These are phyloP conservation scores for Trachelus tabidus DNA, from an alignment of 2,888 invertebrate species.

Conservation along the genomic window DNA sequence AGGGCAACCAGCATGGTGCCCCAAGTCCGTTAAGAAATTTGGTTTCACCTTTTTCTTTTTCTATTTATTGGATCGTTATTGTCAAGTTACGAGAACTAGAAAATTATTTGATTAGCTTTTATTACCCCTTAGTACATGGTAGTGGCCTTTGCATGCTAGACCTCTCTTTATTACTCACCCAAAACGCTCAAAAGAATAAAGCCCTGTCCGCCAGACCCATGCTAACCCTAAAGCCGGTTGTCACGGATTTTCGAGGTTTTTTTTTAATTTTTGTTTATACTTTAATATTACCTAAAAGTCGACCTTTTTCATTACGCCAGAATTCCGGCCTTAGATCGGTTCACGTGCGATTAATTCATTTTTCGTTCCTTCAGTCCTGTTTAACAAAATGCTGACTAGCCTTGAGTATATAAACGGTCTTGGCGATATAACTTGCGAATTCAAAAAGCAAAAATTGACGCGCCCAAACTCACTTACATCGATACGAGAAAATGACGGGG, in stretches of 20 bases:
- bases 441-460: neutral
- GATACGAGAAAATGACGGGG: neutral
- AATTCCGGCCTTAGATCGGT: neutral
- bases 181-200: neutral
- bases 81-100: slow-evolving; percentile 46
- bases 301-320: neutral
- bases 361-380: neutral
- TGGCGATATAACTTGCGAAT: neutral
- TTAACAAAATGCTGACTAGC: too few species aligned
- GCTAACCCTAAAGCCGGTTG: neutral
- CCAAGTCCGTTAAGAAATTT: slow-evolving; percentile 15
- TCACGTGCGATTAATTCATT: slow-evolving; percentile 6
- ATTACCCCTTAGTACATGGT: slow-evolving; percentile 50
- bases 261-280: neutral
- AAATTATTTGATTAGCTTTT: slow-evolving; percentile 23
- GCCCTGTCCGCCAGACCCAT: neutral
- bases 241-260: neutral
- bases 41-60: slow-evolving; percentile 1
- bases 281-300: neutral
- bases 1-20: slow-evolving; percentile 30
- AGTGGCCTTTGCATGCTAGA: slow-evolving; percentile 61
- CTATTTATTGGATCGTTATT: slow-evolving; percentile 28
- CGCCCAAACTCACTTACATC: neutral
- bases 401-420: too few species aligned
- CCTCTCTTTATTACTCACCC: slow-evolving; percentile 7